Percentiles rank a stretch among this genome's conserved stretches.
These are phyloP conservation scores for Paramormyrops kingsleyae DNA, from an alignment of 2,113 vertebrate genomes.

Conservation along the genomic window DNA sequence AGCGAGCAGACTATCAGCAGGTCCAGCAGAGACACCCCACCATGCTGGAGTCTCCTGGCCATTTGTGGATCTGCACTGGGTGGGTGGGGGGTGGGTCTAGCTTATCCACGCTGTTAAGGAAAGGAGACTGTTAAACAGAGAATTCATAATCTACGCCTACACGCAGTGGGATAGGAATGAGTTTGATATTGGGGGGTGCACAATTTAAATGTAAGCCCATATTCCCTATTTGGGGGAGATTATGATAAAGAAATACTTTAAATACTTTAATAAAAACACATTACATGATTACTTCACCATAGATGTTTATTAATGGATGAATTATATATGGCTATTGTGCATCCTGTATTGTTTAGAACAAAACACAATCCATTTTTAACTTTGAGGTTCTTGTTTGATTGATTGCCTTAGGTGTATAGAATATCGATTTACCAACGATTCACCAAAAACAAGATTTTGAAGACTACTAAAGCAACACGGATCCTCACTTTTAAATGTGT, in stretches of 20 bases:
- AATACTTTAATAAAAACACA: neutral
- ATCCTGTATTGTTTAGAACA: neutral
- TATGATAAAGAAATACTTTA: neutral
- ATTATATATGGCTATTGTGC: neutral
- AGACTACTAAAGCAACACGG: neutral
- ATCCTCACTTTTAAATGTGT: neutral
- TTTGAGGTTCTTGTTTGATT: neutral
- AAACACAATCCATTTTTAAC: neutral
- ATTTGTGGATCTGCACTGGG: conserved; percentile 38
- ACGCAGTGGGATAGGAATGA: neutral
- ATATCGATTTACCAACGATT: neutral
- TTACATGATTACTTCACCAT: neutral
- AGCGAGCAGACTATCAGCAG: conserved; percentile 41
- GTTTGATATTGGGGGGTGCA: neutral
- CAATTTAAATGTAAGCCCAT: neutral
- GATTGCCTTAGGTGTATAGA: neutral
- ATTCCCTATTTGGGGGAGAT: neutral
- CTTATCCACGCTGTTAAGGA: conserved; percentile 27
- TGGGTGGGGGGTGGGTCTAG: neutral
- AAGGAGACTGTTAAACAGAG: neutral
- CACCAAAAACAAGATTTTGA: neutral
- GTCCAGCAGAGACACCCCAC: conserved; percentile 35
- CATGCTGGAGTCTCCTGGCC: conserved; percentile 35
- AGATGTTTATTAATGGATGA: neutral
- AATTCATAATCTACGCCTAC: neutral